Evolutionary conservation across 2,113 vertebrate species (phyloP).

Genomic region (Lepus americanus): DNA sequence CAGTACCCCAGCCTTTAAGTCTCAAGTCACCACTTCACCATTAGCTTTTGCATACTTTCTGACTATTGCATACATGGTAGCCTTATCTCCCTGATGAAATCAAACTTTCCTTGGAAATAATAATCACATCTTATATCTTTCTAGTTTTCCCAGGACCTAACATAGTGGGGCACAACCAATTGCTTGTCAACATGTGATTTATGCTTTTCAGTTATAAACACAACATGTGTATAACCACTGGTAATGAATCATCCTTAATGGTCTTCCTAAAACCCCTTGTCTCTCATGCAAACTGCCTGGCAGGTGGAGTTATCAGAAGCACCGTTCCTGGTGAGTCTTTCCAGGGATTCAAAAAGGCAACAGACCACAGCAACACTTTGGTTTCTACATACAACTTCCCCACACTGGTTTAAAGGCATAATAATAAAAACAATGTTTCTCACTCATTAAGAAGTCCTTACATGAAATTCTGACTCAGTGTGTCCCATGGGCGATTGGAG

Average conservation of each 20-base stretch:
- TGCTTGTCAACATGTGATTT: conserved; percentile 62
- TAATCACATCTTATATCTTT: conserved; percentile 21
- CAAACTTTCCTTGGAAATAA: conserved; percentile 39
- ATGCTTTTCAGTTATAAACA: conserved; percentile 67
- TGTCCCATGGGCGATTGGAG: conserved; percentile 61
- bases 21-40: conserved; percentile 43
- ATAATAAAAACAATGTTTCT: conserved; percentile 78
- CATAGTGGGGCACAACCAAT: neutral
- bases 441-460: conserved; percentile 73
- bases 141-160: conserved; percentile 36
- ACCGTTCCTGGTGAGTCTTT: conserved; percentile 68
- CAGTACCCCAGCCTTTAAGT: neutral
- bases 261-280: conserved; percentile 52
- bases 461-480: conserved; percentile 79
- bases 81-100: conserved; percentile 64
- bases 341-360: conserved; percentile 72
- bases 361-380: conserved; percentile 71
- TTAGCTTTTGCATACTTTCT: neutral
- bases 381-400: conserved; percentile 74
- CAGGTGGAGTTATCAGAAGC: conserved; percentile 40
- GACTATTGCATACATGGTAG: neutral
- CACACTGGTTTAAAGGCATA: conserved; percentile 61
- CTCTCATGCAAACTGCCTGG: conserved; percentile 44
- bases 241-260: conserved; percentile 74
- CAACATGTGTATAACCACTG: neutral